Evolutionary conservation across 2,888 invertebrate genomes (phyloP).

Genomic region (Apeira syringaria): DNA sequence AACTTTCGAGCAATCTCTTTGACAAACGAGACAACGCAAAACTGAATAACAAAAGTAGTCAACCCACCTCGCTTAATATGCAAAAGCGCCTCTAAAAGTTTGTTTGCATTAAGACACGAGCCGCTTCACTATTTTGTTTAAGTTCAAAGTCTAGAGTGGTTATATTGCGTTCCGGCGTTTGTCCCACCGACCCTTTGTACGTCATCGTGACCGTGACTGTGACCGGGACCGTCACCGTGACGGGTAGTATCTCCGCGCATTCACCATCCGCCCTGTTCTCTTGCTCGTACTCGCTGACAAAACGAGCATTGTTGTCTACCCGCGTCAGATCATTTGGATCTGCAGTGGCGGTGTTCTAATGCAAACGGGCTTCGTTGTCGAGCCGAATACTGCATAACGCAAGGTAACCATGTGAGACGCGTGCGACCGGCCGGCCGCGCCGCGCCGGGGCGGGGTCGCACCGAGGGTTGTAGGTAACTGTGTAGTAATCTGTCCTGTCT

Average conservation of each 20-base stretch:
- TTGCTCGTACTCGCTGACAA: slow-evolving; percentile 45
- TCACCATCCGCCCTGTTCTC: slow-evolving; percentile 65
- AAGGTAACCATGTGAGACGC: slow-evolving; percentile 80
- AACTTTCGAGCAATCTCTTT: slow-evolving; percentile 46
- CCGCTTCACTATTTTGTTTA: slow-evolving; percentile 83
- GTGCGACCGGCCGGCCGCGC: slow-evolving; percentile 73
- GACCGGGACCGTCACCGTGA: too few relatives aligned
- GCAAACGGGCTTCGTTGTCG: slow-evolving; percentile 76
- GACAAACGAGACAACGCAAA: slow-evolving; percentile 78
- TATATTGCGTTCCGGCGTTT: slow-evolving; percentile 83
- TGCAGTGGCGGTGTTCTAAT: slow-evolving; percentile 76
- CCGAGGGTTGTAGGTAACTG: slow-evolving; percentile 84
- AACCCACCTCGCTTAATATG: slow-evolving; percentile 84
- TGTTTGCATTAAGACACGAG: slow-evolving; percentile 84
- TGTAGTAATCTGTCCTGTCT: slow-evolving; percentile 86
- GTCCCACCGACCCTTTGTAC: slow-evolving; percentile 60
- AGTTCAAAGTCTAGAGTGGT: slow-evolving; percentile 80
- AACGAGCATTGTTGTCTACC: slow-evolving; percentile 18
- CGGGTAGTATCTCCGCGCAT: slow-evolving; percentile 59
- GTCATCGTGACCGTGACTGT: slow-evolving; percentile 48
- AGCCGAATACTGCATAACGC: slow-evolving; percentile 63
- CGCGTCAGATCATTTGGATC: slow-evolving; percentile 16
- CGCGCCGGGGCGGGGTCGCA: slow-evolving; percentile 80
- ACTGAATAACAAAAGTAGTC: slow-evolving; percentile 80
- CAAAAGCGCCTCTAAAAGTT: slow-evolving; percentile 83